Conservation (phyloP, 1,140 invertebrate species). For the Pseudomyrmex pallidus region DNA sequence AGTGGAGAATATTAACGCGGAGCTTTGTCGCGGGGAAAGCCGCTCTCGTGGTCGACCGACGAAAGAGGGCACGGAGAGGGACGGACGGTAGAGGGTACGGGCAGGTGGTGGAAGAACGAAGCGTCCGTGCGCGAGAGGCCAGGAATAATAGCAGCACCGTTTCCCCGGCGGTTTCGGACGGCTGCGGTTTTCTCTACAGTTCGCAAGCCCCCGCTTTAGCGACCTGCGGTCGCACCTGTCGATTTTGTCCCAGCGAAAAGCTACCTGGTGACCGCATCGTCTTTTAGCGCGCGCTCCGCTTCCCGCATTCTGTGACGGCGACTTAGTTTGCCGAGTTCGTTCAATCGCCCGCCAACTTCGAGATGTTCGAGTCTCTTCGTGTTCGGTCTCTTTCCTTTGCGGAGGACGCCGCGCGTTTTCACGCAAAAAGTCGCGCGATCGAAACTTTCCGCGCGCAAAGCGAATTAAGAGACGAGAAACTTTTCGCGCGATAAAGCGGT, state of each 20-base stretch:
- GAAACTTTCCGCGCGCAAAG: background rate
- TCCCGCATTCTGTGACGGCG: background rate
- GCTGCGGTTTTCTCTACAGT: conserved; percentile 72
- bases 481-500: background rate
- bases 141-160: conserved; percentile 37
- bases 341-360: background rate
- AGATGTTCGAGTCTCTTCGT: background rate
- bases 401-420: background rate
- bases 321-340: conserved; percentile 38
- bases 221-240: conserved; percentile 78
- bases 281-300: conserved; percentile 24
- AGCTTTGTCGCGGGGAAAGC: conserved; percentile 51
- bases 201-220: conserved; percentile 67
- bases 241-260: conserved; percentile 78
- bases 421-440: background rate
- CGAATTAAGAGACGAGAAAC: background rate
- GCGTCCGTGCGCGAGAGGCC: background rate
- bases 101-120: background rate
- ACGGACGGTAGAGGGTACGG: conserved; percentile 13
- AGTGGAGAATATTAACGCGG: conserved; percentile 40
- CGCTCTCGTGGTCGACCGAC: conserved; percentile 1
- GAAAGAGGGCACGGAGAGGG: background rate
- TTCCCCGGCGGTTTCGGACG: conserved; percentile 60
- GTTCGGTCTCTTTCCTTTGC: background rate
- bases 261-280: conserved; percentile 30